Conservation (phyloP, 2,888 invertebrate species). For the Eupithecia dodoneata region DNA sequence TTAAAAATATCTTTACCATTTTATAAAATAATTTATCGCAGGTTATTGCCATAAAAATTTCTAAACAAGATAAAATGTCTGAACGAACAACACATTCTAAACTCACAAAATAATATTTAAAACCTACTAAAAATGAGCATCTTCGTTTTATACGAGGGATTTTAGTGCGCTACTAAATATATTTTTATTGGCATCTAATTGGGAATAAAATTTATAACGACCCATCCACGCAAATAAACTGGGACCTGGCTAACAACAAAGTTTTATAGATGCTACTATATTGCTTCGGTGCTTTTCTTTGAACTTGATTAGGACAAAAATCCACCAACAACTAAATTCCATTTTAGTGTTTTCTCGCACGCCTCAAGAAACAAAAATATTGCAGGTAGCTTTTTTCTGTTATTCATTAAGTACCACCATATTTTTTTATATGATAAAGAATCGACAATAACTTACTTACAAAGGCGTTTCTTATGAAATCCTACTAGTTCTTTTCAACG, state of each 20-base stretch:
- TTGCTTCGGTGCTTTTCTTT: not conserved
- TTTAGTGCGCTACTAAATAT: not conserved
- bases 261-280: not conserved
- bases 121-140: not conserved
- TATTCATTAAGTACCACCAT: not conserved
- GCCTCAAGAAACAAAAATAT: not conserved
- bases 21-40: not conserved
- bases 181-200: constrained; percentile 27
- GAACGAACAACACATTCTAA: not conserved
- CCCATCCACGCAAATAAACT: not conserved
- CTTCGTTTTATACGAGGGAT: not conserved
- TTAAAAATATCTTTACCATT: not conserved
- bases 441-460: not conserved
- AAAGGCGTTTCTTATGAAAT: not conserved
- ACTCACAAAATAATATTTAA: not conserved
- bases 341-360: not conserved
- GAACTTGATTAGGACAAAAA: not conserved
- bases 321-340: not conserved
- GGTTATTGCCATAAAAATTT: not conserved
- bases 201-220: constrained; percentile 14
- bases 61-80: not conserved
- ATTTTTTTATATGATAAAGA: not conserved
- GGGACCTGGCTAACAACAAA: not conserved
- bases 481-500: not conserved
- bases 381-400: not conserved